phyloP scores from a whole-genome alignment of 2,888 invertebrate genomes.

The Tenthredo scrophulariae region DNA sequence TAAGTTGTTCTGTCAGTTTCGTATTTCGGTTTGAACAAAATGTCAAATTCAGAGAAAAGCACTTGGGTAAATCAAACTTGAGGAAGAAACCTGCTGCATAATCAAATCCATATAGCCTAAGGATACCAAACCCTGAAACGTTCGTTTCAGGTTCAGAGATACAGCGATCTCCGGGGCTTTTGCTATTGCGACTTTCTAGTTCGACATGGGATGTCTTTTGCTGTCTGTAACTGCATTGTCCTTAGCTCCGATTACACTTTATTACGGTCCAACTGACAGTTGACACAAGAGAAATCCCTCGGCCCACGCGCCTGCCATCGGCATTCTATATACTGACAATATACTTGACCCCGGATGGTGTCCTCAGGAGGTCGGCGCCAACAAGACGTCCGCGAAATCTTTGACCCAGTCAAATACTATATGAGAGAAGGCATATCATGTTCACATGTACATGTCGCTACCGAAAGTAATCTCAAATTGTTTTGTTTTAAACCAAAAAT shows the following conservation, averaged over 20 bases:
- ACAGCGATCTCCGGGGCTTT: neutral
- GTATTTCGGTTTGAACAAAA: neutral
- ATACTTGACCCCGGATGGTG: constrained; percentile 40
- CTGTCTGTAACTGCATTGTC: constrained; percentile 37
- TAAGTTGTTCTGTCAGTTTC: neutral
- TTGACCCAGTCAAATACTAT: constrained; percentile 8
- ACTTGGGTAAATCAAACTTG: neutral
- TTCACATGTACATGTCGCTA: neutral
- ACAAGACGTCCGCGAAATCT: constrained; percentile 29
- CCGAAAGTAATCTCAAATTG: neutral
- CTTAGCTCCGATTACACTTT: constrained; percentile 64
- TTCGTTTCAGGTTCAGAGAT: neutral
- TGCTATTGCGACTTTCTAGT: neutral
- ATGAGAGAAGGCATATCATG: neutral
- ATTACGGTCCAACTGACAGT: constrained; percentile 55
- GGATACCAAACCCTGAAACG: neutral
- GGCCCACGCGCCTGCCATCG: constrained; percentile 41
- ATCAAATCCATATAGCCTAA: neutral
- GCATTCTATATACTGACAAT: constrained; percentile 25
- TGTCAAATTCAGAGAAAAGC: neutral
- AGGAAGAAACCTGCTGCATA: neutral
- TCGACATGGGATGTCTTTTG: constrained; percentile 6
- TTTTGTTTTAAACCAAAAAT: neutral
- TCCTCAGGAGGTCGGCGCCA: constrained; percentile 49
- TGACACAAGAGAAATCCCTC: constrained; percentile 32